Conservation (phyloP, 2,797 vertebrate genomes). For the Liasis olivaceus region DNA sequence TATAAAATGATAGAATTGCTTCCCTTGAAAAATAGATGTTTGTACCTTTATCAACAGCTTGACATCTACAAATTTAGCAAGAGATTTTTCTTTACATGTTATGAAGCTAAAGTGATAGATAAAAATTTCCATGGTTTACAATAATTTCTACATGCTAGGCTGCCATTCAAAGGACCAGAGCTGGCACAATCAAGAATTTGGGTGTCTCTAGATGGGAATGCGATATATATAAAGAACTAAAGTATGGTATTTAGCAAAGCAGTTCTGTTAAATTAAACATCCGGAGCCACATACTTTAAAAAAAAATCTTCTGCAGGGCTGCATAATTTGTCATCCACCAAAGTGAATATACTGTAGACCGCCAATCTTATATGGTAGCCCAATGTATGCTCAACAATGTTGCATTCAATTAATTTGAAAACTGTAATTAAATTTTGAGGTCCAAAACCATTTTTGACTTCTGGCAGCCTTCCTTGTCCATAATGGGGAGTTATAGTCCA, state of each 20-base stretch:
- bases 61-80: background rate
- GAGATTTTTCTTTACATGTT: background rate
- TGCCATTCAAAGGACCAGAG: background rate
- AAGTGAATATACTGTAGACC: background rate
- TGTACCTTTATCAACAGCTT: background rate
- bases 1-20: background rate
- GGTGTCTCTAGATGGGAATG: background rate
- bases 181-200: background rate
- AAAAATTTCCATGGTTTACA: background rate
- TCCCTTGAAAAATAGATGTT: background rate
- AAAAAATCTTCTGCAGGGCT: background rate
- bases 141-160: background rate
- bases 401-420: background rate
- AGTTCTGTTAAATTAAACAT: background rate
- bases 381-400: background rate
- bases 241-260: background rate
- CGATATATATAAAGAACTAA: no score
- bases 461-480: background rate
- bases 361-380: background rate
- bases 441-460: background rate
- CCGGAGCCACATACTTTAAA: background rate
- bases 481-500: background rate
- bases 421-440: background rate
- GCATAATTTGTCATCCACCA: background rate
- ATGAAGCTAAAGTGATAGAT: background rate